A percentile compares a stretch with the other conserved stretches of the same genome.
These are phyloP conservation scores for Polyommatus iphigenia DNA, from an alignment of 2,888 invertebrate species.

Conservation along the genomic window DNA sequence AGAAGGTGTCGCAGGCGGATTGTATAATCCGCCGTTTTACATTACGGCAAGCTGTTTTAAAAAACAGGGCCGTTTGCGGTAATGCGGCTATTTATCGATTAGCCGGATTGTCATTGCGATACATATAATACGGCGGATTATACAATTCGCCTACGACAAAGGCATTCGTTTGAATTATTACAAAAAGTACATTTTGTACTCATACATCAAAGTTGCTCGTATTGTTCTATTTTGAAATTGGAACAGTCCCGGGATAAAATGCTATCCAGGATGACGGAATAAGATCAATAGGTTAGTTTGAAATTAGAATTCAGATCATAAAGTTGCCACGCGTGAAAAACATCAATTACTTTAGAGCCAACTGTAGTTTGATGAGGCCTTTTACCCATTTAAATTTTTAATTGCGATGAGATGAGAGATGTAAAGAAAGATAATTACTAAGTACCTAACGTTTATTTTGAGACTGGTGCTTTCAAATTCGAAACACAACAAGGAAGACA, in stretches of 20 bases:
- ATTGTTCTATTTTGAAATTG: neutral
- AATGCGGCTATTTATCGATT: too few species aligned
- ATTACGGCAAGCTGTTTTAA: too few species aligned
- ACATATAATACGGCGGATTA: too few species aligned
- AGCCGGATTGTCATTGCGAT: too few species aligned
- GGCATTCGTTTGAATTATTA: neutral
- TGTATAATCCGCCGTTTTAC: too few species aligned
- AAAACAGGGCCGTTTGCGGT: too few species aligned
- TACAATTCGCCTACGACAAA: too few species aligned
- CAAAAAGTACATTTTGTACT: neutral
- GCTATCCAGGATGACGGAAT: slow-evolving; percentile 6
- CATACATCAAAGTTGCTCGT: neutral
- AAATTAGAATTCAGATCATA: slow-evolving; percentile 20
- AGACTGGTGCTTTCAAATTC: neutral
- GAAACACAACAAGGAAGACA: neutral
- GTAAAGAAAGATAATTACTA: neutral
- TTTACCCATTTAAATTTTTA: neutral
- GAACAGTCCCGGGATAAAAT: slow-evolving; percentile 7
- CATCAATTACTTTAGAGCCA: slow-evolving; percentile 1
- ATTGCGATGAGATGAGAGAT: neutral
- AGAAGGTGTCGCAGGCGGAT: too few species aligned
- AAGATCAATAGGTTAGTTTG: slow-evolving; percentile 17
- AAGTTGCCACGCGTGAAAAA: slow-evolving; percentile 7
- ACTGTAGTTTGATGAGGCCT: slow-evolving; percentile 3
- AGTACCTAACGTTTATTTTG: neutral